Evolutionary conservation across 2,113 vertebrate genomes (phyloP).

Genomic region (Hippocampus comes): DNA sequence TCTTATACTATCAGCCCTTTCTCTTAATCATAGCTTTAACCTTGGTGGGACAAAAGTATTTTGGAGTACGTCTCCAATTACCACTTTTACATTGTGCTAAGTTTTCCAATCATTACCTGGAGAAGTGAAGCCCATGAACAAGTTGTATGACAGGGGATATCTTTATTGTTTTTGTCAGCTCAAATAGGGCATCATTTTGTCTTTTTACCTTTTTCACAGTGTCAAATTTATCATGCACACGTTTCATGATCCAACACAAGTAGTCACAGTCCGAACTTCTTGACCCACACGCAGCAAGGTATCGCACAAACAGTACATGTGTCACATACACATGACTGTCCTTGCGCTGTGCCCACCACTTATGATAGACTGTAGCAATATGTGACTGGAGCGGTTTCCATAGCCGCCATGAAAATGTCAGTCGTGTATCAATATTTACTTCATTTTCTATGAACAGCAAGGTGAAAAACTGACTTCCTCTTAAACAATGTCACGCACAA

Average conservation of each 20-base stretch:
- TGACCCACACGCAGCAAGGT: background rate
- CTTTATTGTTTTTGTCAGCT: background rate
- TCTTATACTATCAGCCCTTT: background rate
- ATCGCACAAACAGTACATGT: background rate
- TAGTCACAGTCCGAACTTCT: background rate
- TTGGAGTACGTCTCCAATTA: background rate
- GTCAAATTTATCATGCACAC: background rate
- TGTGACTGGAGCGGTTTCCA: conserved; percentile 32
- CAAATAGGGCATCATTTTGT: background rate
- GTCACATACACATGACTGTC: conserved; percentile 2
- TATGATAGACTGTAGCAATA: conserved; percentile 46
- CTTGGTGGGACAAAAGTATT: background rate
- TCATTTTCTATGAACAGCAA: conserved; percentile 40
- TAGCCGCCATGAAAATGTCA: conserved; percentile 59
- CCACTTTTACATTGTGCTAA: background rate
- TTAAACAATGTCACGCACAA: conserved; percentile 21
- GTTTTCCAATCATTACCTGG: background rate
- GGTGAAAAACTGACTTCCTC: conserved; percentile 17
- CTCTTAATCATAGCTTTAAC: background rate
- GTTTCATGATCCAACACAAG: background rate
- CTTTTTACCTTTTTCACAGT: background rate
- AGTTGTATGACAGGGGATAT: background rate
- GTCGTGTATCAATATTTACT: conserved; percentile 46
- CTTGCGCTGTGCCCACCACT: conserved; percentile 15
- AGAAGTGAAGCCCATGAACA: background rate